Base-by-base conservation (phyloP, 2,888 invertebrate genomes). In the Drosophila emarginata region DNA sequence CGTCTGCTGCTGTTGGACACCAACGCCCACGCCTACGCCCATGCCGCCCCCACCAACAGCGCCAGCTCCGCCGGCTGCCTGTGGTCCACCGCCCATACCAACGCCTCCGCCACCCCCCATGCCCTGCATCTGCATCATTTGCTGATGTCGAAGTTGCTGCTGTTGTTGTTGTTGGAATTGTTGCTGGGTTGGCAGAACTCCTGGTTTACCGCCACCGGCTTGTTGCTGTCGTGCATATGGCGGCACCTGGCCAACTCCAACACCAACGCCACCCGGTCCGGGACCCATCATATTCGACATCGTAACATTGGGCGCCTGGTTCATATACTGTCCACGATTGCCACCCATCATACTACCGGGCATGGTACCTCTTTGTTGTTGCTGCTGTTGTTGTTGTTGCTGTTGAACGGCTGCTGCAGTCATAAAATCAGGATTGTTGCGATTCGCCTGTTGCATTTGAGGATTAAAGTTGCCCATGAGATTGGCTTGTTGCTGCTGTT, bases 241-340 rank as follows among this genome's bases (percentile, higher is more conserved):
- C 1, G 96, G 96, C 11, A 96, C 96, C 0, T 96, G 95, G 7
- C 95, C 96, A 15, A 70, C 77, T 6, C 80, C 80, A 2, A 79
- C 79, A 11, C 81, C 80, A 2, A 79, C 79, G 7, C 81, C 81
- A 2, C 88, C 88, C 3, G 84, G 84, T 12, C 89, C 84, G 14
- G 92, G 92, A 2, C 88, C 89, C 89, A 91, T 91, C 90, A 92
- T 92, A 63, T 90, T 92, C 61, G 95, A 95, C 97, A 97, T 97
- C 0, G 96, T 96, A 1, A 97, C 97, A 90, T 97, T 97, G 1
- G 97, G 96, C 2, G 96, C 95, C 93, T 95, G 93, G 89, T 89
- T 91, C 89, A 92, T 91, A 61, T 91, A 92, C 66, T 92, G 92
- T 0, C 90, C 89, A 2, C 92, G 88, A 80, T 90, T 92, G 9